These are phyloP conservation scores for Melitaea cinxia DNA, from an alignment of 1,140 invertebrate genomes.

Conservation along the genomic window DNA sequence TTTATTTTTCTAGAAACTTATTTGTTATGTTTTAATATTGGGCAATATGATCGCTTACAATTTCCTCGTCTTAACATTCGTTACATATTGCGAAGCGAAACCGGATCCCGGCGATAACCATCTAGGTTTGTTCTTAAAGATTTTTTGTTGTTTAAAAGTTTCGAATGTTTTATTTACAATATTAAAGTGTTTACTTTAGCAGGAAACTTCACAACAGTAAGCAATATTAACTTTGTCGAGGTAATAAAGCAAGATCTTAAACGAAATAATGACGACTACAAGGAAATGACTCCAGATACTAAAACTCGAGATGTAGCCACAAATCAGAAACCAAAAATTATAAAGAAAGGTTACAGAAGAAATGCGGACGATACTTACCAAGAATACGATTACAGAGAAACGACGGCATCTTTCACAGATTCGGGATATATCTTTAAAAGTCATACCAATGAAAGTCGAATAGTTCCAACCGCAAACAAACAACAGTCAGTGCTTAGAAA, in stretches of 20 bases:
- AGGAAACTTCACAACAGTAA: slow-evolving; percentile 4
- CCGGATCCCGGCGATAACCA: background rate
- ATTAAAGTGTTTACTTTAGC: background rate
- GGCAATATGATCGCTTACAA: slow-evolving; percentile 14
- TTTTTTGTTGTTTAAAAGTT: background rate
- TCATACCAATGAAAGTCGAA: background rate
- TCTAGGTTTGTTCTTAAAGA: background rate
- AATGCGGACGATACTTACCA: background rate
- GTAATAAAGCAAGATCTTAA: slow-evolving; percentile 43
- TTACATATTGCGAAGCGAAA: background rate
- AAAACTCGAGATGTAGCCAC: background rate
- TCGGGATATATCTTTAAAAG: background rate
- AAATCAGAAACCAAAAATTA: background rate
- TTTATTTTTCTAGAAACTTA: slow-evolving; percentile 18
- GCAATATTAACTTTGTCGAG: slow-evolving; percentile 38
- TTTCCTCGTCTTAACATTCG: background rate
- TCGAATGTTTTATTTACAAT: background rate
- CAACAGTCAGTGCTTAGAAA: background rate
- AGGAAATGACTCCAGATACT: slow-evolving; percentile 4
- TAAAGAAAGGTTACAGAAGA: background rate
- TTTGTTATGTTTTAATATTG: slow-evolving; percentile 20
- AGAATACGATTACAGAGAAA: slow-evolving; percentile 12
- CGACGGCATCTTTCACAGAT: background rate
- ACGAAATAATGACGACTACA: slow-evolving; percentile 55
- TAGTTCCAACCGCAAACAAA: background rate